phyloP scores from a whole-genome alignment of 1,140 invertebrate genomes.

The Drosophila paulistorum region DNA sequence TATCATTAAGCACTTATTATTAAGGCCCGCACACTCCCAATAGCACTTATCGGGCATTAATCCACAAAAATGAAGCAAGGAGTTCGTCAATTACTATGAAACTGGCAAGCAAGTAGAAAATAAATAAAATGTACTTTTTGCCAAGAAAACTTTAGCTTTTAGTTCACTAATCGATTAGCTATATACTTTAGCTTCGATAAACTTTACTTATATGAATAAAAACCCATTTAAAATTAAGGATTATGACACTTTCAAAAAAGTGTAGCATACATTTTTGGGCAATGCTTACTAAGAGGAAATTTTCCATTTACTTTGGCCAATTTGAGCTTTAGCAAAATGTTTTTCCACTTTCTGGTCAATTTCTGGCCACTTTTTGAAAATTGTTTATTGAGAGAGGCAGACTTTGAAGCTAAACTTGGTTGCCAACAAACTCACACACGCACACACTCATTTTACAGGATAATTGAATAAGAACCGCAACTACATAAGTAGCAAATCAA shows the following conservation, averaged over 20 bases:
- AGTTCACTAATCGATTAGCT: too few relatives aligned
- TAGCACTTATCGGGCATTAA: too few relatives aligned
- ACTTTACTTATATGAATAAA: too few relatives aligned
- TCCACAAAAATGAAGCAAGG: too few relatives aligned
- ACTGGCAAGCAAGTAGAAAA: too few relatives aligned
- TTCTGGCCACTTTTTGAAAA: constrained; percentile 11
- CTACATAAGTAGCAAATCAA: constrained; percentile 55
- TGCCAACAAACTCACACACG: constrained; percentile 16
- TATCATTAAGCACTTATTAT: too few relatives aligned
- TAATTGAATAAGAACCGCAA: constrained; percentile 67
- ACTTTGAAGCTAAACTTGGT: background rate
- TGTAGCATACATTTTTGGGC: constrained; percentile 2
- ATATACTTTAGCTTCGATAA: too few relatives aligned
- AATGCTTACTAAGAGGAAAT: background rate
- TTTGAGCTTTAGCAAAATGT: background rate
- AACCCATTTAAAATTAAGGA: background rate
- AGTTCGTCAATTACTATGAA: too few relatives aligned
- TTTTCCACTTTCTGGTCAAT: constrained; percentile 11
- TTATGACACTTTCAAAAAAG: background rate
- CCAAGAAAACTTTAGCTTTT: too few relatives aligned
- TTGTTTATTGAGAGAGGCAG: background rate
- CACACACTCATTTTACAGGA: constrained; percentile 23
- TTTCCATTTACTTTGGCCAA: background rate
- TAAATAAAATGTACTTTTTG: too few relatives aligned
- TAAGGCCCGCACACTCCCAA: too few relatives aligned